Conservation (phyloP, 2,888 invertebrate species). For the Trichogramma dendrolimi region DNA sequence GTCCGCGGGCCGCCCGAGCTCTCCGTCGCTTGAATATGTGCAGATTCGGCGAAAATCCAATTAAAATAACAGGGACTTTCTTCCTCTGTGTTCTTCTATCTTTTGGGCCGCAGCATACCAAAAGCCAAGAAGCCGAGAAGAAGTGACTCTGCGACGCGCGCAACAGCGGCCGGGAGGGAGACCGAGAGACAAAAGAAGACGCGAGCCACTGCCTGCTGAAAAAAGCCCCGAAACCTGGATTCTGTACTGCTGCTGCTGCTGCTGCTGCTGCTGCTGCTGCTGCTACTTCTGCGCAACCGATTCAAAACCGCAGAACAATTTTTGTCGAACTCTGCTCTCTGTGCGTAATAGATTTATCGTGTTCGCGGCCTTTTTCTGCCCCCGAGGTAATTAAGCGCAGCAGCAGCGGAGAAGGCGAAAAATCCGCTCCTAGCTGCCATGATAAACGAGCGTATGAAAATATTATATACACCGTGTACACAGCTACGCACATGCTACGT, state of each 20-base stretch:
- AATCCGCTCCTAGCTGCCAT: no score
- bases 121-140: neutral
- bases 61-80: slow-evolving; percentile 49
- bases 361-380: no score
- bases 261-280: slow-evolving; percentile 1
- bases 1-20: neutral
- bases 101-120: neutral
- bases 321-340: no score
- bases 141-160: neutral
- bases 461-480: no score
- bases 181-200: slow-evolving; percentile 3
- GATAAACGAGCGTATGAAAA: no score
- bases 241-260: slow-evolving; percentile 4
- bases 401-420: no score
- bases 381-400: no score
- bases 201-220: neutral
- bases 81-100: slow-evolving; percentile 7
- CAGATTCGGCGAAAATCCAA: slow-evolving; percentile 51
- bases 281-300: neutral
- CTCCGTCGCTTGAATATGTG: slow-evolving; percentile 30
- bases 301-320: no score
- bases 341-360: no score
- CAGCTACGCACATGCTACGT: no score
- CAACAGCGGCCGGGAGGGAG: slow-evolving; percentile 9
- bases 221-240: slow-evolving; percentile 1